Base-by-base conservation (phyloP, 64 coral and sea anemone species). In the Acropora yongei region DNA sequence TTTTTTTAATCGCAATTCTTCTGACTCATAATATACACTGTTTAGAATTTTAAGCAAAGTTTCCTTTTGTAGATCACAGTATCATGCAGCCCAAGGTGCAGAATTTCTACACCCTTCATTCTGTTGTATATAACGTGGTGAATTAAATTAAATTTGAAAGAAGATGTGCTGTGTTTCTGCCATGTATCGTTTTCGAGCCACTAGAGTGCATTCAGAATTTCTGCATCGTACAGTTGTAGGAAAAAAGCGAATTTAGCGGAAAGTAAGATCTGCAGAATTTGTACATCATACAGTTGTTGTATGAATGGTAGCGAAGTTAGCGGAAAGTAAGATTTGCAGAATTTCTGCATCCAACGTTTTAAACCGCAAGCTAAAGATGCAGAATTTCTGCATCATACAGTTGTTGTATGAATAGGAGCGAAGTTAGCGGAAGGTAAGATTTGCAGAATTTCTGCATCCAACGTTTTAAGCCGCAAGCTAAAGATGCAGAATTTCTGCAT, bases 321-420 rank as follows among this genome's bases (percentile, higher is more conserved):
- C 67, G 0, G 67, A 3, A 30, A 71, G 18, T 71, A 16, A 71
- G 18, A 71, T 71, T 71, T 71, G 67, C 67, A 71, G 67, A 71
- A 71, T 71, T 71, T 71, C 67, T 71, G 67, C 67, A 71, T 71
- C 67, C 67, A 71, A 71, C 67, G 13, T 69, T 69, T 69, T 69
- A 8, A 69, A 2, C 67, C 67, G 17, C 67, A 14, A 18, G 67
- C 9, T 16, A 14, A 16, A 69, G 67, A 69, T 69, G 67, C 67
- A 69, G 67, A 69, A 0, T 16, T 69, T 69, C 67, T 69, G 67
- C 67, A 69, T 69, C 3, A 69, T 13, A 69, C 67, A 69, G 67
- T 69, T 69, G 67, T 69, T 69, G 67, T 69, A 20, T 8, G 17
- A 69, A 69, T 14, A 14, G 67, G 2, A 2, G 3, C 9, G 67